Conservation (phyloP, 2,797 vertebrate species). For the Poeciliopsis paucimaculata region DNA sequence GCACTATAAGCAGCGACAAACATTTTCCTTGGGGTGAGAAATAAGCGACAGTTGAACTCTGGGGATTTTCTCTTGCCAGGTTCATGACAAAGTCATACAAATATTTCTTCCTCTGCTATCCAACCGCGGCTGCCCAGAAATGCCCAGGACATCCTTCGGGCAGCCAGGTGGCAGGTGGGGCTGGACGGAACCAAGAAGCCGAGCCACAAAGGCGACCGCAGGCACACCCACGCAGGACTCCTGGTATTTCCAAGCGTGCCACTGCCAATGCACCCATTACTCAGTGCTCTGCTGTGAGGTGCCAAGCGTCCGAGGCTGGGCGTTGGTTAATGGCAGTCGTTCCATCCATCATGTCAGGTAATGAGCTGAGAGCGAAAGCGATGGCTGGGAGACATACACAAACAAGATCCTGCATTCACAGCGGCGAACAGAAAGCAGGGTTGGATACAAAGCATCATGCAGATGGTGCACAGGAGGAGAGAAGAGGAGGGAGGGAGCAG, state of each 20-base stretch:
- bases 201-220: constrained; percentile 61
- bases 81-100: constrained; percentile 61
- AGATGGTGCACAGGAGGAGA: constrained; percentile 77
- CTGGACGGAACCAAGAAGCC: constrained; percentile 68
- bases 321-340: constrained; percentile 75
- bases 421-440: constrained; percentile 52
- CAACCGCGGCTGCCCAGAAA: constrained; percentile 66
- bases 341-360: constrained; percentile 82
- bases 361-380: constrained; percentile 79
- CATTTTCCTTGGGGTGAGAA: constrained; percentile 30
- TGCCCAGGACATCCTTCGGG: constrained; percentile 59
- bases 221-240: constrained; percentile 66
- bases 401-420: constrained; percentile 30
- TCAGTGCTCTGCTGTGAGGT: constrained; percentile 73
- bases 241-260: constrained; percentile 57
- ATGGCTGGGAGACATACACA: constrained; percentile 52
- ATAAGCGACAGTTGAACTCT: constrained; percentile 22
- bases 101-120: constrained; percentile 48
- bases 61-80: constrained; percentile 41
- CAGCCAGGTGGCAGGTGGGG: constrained; percentile 77
- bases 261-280: constrained; percentile 59
- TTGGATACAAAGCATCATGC: constrained; percentile 66
- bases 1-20: constrained; percentile 8
- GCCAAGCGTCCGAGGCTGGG: constrained; percentile 69
- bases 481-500: constrained; percentile 34